Conservation (phyloP, 2,797 vertebrate genomes). For the Podargus strigoides region DNA sequence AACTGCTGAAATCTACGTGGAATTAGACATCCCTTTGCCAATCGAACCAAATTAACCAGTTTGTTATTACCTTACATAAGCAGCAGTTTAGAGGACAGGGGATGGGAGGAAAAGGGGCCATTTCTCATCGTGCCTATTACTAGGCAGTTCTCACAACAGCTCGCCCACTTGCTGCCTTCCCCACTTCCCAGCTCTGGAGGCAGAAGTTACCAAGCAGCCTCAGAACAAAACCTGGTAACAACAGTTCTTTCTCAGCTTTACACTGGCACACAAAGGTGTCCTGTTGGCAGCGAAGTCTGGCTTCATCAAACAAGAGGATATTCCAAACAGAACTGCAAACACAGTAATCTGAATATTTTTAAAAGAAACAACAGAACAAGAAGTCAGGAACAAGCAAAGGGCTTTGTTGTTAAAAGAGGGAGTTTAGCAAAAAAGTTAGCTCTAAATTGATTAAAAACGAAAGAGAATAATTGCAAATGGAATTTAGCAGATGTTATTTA, state of each 20-base stretch:
- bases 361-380: not conserved
- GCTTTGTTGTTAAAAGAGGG: not conserved
- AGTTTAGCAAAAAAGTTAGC: not conserved
- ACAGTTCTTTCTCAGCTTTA: not conserved
- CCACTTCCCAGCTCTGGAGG: not conserved
- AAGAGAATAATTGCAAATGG: slow-evolving; percentile 24
- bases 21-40: slow-evolving; percentile 50
- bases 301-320: not conserved
- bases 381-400: not conserved
- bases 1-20: slow-evolving; percentile 34
- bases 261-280: not conserved
- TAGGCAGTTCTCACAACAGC: not conserved
- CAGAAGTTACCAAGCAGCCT: slow-evolving; percentile 7
- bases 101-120: not conserved
- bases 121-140: not conserved
- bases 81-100: not conserved
- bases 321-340: not conserved
- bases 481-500: slow-evolving; percentile 36
- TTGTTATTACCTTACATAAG: slow-evolving; percentile 19
- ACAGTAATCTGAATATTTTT: not conserved
- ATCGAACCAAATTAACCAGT: slow-evolving; percentile 31
- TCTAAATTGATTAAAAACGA: not conserved
- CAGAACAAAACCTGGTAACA: not conserved
- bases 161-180: not conserved
- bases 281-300: not conserved